Base-by-base conservation (phyloP, 2,797 vertebrate genomes). In the Channa striata region DNA sequence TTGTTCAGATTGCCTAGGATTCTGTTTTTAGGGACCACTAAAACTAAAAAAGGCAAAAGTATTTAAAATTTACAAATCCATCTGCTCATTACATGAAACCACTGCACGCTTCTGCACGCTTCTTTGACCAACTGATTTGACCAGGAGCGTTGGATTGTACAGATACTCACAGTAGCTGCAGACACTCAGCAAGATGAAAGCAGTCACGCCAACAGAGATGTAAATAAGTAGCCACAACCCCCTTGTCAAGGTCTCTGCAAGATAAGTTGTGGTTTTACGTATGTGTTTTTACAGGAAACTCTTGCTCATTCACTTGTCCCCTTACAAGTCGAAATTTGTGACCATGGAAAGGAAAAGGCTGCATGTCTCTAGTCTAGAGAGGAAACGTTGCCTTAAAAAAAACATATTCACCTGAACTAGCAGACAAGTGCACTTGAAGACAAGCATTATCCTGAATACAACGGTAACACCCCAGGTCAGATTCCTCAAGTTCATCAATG, bases 381-480 rank as follows among this genome's bases (percentile, higher is more conserved):
- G 6, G 60, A 70, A 54, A 65, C 10, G 7, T n/a, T 4, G 11
- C 30, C 17, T 40, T 11, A 40, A 51, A 0, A 14, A 52, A 39
- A 66, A 37, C 34, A 9, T 1, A 71, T 61, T 30, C 50, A 89
- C 87, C 46, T 42, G 3, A 7, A 2, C 50, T 30, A 56, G 11
- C 11, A 17, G 17, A 3, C 56, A 89, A 1, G 21, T 76, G 30
- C 11, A 89, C 73, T 48, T 34, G 43, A 56, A 59, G 9, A 50
- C 86, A 92, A 0, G 10, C 0, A 0, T 21, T 0, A 5, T 0
- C 57, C 5, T n/a, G 34, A 7, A 0, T 0, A 61, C 90, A 92
- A 20, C 8, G 5, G 14, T 92, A 92, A 49, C 23, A 48, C 0
- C 90, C 89, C 43, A 85, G 44, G 52, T 93, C 91, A 12, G 82